Percentiles rank a stretch among this genome's conserved stretches.
phyloP scores from a whole-genome alignment of 2,888 invertebrate species.

The Trypoxylon attenuatum region DNA sequence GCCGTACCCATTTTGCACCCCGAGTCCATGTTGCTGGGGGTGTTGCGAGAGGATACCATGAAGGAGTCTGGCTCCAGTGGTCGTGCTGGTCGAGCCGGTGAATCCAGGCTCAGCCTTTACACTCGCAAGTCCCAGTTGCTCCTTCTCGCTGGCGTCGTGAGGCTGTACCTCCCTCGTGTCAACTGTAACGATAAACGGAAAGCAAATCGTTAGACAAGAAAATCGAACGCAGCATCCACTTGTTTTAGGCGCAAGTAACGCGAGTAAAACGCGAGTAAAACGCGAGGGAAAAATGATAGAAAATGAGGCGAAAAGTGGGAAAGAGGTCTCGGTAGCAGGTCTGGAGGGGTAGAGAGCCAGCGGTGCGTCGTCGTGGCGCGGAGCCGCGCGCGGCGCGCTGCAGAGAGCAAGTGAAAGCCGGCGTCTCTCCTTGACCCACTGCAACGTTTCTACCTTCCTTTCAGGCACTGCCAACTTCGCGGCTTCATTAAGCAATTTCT shows the following conservation, averaged over 20 bases:
- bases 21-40: constrained; percentile 75
- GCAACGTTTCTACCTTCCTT: constrained; percentile 74
- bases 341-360: too few species aligned
- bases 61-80: constrained; percentile 74
- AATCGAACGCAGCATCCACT: background rate
- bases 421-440: constrained; percentile 75
- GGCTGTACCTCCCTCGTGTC: constrained; percentile 80
- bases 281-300: constrained; percentile 18
- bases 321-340: too few species aligned
- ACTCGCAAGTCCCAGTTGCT: constrained; percentile 66
- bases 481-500: constrained; percentile 74
- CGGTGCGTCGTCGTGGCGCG: too few species aligned
- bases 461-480: constrained; percentile 67
- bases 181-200: constrained; percentile 74
- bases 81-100: constrained; percentile 58
- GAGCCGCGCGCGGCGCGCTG: too few species aligned
- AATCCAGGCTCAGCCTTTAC: constrained; percentile 71
- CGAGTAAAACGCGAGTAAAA: background rate
- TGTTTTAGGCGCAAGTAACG: background rate
- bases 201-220: too few species aligned
- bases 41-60: constrained; percentile 81
- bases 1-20: constrained; percentile 69
- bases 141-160: constrained; percentile 68
- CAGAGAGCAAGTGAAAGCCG: constrained; percentile 74
- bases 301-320: constrained; percentile 25